Conservation (phyloP, 2,113 vertebrate genomes). For the Meles meles region DNA sequence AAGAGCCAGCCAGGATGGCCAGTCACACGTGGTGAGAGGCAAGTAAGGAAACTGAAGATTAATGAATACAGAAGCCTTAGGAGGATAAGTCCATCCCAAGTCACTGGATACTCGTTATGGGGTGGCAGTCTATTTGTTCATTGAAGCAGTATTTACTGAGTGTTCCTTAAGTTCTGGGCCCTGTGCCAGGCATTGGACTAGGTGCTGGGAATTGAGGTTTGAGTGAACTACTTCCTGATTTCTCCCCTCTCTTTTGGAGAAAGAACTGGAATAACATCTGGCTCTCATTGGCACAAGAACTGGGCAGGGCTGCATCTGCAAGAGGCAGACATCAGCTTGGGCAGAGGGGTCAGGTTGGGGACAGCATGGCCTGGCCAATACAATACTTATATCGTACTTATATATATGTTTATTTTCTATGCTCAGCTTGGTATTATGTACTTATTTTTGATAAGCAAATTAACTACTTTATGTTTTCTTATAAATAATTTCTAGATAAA, state of each 20-base stretch:
- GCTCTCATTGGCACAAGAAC: neutral
- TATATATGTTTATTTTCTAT: neutral
- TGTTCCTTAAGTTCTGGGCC: neutral
- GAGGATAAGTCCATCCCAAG: neutral
- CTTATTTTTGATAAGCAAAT: neutral
- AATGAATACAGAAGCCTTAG: neutral
- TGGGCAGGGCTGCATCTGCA: neutral
- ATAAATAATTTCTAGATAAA: neutral
- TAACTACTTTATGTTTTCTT: neutral
- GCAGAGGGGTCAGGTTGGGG: neutral
- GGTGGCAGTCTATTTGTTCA: neutral
- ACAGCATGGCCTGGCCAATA: neutral
- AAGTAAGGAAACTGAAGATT: neutral
- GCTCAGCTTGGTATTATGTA: neutral
- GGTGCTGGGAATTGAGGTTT: slow-evolving; percentile 3
- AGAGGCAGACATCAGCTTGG: neutral
- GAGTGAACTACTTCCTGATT: slow-evolving; percentile 32
- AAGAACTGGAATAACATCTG: neutral
- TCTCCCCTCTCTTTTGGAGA: slow-evolving; percentile 6
- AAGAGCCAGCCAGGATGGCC: neutral
- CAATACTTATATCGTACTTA: neutral
- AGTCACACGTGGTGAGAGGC: neutral
- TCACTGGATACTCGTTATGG: neutral
- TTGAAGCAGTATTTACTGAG: slow-evolving; percentile 44
- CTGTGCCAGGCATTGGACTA: neutral